Conservation (phyloP, 2,113 vertebrate species). For the Thunnus maccoyii region DNA sequence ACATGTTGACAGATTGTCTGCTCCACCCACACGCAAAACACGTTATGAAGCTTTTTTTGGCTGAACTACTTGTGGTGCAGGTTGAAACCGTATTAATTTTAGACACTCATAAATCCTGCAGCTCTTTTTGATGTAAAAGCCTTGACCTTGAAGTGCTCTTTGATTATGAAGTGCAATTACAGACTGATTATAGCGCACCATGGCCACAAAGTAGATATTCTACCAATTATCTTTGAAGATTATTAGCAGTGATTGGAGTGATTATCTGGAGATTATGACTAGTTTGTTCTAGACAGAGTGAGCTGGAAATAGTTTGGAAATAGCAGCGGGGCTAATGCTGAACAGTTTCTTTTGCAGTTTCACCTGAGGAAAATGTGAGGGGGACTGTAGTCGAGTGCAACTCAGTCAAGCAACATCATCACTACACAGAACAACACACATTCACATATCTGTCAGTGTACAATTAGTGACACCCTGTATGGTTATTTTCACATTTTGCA, state of each 20-base stretch:
- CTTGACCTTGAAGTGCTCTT: slow-evolving; percentile 48
- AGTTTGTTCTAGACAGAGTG: slow-evolving; percentile 25
- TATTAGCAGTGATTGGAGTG: slow-evolving; percentile 42
- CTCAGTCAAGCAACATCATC: background rate
- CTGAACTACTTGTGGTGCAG: slow-evolving; percentile 19
- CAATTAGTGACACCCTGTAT: background rate
- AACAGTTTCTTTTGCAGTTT: slow-evolving; percentile 6
- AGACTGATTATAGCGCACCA: slow-evolving; percentile 32
- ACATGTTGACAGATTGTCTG: slow-evolving; percentile 46
- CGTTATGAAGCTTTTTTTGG: slow-evolving; percentile 20
- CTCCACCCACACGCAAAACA: slow-evolving; percentile 39
- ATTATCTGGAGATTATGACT: slow-evolving; percentile 45
- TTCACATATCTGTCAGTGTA: background rate
- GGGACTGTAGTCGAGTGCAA: background rate
- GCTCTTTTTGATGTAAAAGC: slow-evolving; percentile 20
- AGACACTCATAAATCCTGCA: slow-evolving; percentile 20
- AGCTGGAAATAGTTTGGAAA: slow-evolving; percentile 24
- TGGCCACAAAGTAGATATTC: slow-evolving; percentile 5
- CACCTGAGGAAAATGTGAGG: background rate
- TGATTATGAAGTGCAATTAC: slow-evolving; percentile 50
- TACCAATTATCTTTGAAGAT: slow-evolving; percentile 9
- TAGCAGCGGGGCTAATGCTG: slow-evolving; percentile 2
- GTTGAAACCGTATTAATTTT: slow-evolving; percentile 14
- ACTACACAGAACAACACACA: background rate
- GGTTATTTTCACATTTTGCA: background rate